Percentiles rank a stretch among this genome's conserved stretches.
Conservation (phyloP, 2,797 vertebrate genomes). For the Pipistrellus pipistrellus region DNA sequence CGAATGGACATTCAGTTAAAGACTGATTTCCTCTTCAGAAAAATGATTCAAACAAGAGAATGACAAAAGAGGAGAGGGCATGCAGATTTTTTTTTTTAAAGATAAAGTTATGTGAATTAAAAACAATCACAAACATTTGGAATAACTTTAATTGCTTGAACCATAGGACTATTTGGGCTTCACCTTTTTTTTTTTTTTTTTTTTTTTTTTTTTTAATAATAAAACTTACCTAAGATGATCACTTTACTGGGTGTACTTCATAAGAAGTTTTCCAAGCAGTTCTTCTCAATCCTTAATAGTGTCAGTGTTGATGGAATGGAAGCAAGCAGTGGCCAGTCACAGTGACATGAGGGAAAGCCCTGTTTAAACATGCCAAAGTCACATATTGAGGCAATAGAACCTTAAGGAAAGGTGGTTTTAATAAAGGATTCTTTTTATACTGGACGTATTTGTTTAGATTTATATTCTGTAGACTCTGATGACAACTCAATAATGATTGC, state of each 20-base stretch:
- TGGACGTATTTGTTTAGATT: conserved; percentile 87
- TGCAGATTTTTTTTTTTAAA: not conserved
- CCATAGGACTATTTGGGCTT: not conserved
- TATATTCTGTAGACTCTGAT: conserved; percentile 89
- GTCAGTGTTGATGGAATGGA: conserved; percentile 73
- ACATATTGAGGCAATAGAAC: conserved; percentile 87
- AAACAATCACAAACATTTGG: not conserved
- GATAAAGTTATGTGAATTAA: not conserved
- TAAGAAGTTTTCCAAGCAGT: not conserved
- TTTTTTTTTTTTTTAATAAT: conserved; percentile 37
- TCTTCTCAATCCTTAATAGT: conserved; percentile 26
- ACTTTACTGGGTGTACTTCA: conserved; percentile 49
- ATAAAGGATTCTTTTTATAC: conserved; percentile 89
- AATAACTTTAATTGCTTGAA: not conserved
- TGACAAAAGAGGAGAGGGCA: not conserved
- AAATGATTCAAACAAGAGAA: not conserved
- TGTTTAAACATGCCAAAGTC: conserved; percentile 78
- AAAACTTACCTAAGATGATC: conserved; percentile 50
- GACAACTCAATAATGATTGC: conserved; percentile 91
- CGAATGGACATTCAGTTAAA: conserved; percentile 20
- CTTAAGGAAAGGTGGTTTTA: conserved; percentile 89
- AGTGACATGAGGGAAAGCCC: conserved; percentile 77
- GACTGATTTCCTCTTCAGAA: not conserved
- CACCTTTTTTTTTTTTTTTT: not conserved
- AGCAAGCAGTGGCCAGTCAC: conserved; percentile 71